Percentiles rank a stretch among this genome's conserved stretches.
These are phyloP conservation scores for Cyphomyrmex costatus DNA, from an alignment of 1,140 invertebrate genomes.

Conservation along the genomic window DNA sequence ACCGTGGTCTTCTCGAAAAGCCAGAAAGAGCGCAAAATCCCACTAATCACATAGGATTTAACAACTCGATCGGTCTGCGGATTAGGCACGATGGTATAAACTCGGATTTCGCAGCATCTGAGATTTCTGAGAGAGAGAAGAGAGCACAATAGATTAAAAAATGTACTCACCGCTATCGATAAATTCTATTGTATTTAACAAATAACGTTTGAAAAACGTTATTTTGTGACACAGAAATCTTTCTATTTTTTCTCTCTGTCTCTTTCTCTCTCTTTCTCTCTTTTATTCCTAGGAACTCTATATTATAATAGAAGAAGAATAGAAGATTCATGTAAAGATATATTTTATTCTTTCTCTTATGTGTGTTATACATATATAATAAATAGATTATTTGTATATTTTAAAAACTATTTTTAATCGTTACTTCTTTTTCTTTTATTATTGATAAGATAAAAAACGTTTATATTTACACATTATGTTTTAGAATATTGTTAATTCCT, in stretches of 20 bases:
- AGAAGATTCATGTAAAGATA: not conserved
- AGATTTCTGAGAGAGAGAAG: not conserved
- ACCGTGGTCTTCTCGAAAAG: slow-evolving; percentile 27
- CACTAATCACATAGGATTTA: slow-evolving; percentile 48
- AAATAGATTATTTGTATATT: not conserved
- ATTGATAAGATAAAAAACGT: too few relatives aligned
- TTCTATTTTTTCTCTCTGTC: too few relatives aligned
- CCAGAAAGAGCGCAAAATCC: slow-evolving; percentile 29
- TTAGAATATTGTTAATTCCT: too few relatives aligned
- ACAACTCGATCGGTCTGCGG: not conserved
- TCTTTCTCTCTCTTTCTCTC: too few relatives aligned
- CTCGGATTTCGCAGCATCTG: not conserved
- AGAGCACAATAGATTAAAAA: not conserved
- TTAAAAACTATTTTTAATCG: not conserved
- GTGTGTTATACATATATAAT: not conserved
- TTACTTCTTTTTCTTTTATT: too few relatives aligned
- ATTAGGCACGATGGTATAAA: not conserved
- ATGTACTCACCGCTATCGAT: not conserved
- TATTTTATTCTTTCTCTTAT: not conserved
- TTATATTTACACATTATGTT: too few relatives aligned
- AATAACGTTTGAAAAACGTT: not conserved
- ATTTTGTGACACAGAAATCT: not conserved
- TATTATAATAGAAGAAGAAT: not conserved
- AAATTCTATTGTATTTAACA: not conserved
- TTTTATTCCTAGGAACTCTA: not conserved